Percentiles rank a stretch among this genome's conserved stretches.
Conservation (phyloP, 2,113 vertebrate genomes). For the Geococcyx californianus region DNA sequence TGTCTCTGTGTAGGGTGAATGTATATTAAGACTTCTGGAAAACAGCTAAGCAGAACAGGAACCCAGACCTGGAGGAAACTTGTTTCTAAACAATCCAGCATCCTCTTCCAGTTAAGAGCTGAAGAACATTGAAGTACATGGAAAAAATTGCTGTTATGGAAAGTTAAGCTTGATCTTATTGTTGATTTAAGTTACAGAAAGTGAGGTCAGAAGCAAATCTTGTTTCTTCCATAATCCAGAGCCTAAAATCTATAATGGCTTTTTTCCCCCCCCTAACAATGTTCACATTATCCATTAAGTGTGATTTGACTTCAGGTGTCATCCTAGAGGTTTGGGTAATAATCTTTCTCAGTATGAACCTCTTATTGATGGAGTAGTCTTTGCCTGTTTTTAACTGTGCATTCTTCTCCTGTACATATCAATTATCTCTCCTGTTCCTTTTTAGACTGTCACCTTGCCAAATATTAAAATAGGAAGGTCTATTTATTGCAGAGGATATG, state of each 20-base stretch:
- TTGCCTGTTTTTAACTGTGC: slow-evolving; percentile 67
- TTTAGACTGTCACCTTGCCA: slow-evolving; percentile 66
- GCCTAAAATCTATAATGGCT: not conserved
- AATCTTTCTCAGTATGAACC: slow-evolving; percentile 42
- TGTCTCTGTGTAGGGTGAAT: slow-evolving; percentile 4
- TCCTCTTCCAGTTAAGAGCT: slow-evolving; percentile 54
- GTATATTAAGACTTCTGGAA: slow-evolving; percentile 16
- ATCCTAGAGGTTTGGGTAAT: slow-evolving; percentile 36
- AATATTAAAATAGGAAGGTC: slow-evolving; percentile 62
- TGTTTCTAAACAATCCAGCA: slow-evolving; percentile 40
- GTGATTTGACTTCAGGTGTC: slow-evolving; percentile 65
- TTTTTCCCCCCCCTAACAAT: not conserved
- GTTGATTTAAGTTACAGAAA: slow-evolving; percentile 66
- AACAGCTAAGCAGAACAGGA: slow-evolving; percentile 42
- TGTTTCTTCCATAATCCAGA: slow-evolving; percentile 50
- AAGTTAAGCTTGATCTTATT: slow-evolving; percentile 52
- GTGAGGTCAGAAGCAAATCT: slow-evolving; percentile 52
- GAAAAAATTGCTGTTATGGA: slow-evolving; percentile 27
- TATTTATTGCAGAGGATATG: slow-evolving; percentile 62
- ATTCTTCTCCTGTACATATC: slow-evolving; percentile 62
- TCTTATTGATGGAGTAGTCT: slow-evolving; percentile 59
- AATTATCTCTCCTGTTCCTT: slow-evolving; percentile 65
- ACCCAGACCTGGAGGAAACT: slow-evolving; percentile 32
- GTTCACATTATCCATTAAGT: slow-evolving; percentile 57
- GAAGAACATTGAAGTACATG: slow-evolving; percentile 11